Conservation (phyloP, 1,140 invertebrate species). For the Drosophila biarmipes region DNA sequence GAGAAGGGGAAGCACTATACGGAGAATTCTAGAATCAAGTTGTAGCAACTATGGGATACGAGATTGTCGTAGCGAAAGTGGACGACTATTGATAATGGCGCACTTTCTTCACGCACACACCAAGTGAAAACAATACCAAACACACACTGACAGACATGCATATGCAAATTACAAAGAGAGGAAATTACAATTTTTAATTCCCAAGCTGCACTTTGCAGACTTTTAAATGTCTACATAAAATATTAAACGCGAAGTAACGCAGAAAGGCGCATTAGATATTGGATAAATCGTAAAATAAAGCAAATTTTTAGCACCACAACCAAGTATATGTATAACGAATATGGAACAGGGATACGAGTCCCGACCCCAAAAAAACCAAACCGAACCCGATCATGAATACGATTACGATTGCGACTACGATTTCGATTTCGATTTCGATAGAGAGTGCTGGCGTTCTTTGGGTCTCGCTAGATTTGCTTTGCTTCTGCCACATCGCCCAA, state of each 20-base stretch:
- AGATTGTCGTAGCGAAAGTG: conserved; percentile 20
- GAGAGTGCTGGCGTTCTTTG: conserved; percentile 36
- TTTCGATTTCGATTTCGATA: conserved; percentile 1
- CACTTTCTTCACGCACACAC: conserved; percentile 27
- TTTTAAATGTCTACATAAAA: conserved; percentile 78
- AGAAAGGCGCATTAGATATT: conserved; percentile 40
- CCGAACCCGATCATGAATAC: conserved; percentile 2
- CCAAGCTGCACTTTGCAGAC: conserved; percentile 70
- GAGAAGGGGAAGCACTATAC: conserved; percentile 33
- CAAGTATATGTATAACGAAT: conserved; percentile 38
- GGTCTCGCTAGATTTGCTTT: conserved; percentile 41
- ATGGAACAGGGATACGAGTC: neutral
- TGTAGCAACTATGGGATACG: conserved; percentile 27
- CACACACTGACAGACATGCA: conserved; percentile 18
- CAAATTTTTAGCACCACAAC: conserved; percentile 49
- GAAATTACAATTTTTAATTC: conserved; percentile 70
- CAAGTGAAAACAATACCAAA: conserved; percentile 10
- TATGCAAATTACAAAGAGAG: conserved; percentile 6
- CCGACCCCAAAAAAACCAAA: neutral
- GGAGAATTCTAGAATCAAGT: conserved; percentile 43
- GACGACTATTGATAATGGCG: conserved; percentile 11
- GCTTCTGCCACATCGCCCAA: conserved; percentile 18
- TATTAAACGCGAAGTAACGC: conserved; percentile 48
- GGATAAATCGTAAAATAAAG: conserved; percentile 53
- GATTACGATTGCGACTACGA: conserved; percentile 1